phyloP scores from a whole-genome alignment of 2,888 invertebrate species.

The Synergus laeviventris region DNA sequence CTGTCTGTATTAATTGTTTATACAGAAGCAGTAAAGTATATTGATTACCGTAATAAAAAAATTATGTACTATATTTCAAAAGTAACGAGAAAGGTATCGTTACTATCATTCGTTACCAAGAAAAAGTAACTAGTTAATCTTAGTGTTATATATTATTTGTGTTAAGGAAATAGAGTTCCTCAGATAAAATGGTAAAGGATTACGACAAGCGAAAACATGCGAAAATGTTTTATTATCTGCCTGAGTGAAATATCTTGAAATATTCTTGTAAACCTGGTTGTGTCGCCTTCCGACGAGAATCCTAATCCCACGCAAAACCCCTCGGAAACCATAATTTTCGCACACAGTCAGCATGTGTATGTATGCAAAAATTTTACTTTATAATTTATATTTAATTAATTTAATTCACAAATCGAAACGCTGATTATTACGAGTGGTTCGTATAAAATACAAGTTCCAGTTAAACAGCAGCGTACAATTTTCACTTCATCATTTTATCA shows the following conservation, averaged over 20 bases:
- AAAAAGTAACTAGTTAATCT: no score
- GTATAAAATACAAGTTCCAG: not conserved
- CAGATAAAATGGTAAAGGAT: not conserved
- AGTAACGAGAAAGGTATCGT: no score
- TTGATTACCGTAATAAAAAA: no score
- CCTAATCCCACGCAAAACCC: slow-evolving; percentile 36
- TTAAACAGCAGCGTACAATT: not conserved
- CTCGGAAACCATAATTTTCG: slow-evolving; percentile 35
- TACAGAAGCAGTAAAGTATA: no score
- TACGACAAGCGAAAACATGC: not conserved
- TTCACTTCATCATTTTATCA: not conserved
- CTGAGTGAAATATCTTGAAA: slow-evolving; percentile 31
- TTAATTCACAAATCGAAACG: no score
- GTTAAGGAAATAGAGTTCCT: not conserved
- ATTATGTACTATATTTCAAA: no score
- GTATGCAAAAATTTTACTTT: slow-evolving; percentile 9
- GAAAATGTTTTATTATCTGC: slow-evolving; percentile 1
- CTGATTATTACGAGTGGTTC: slow-evolving; percentile 11
- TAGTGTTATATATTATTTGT: not conserved
- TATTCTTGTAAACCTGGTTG: slow-evolving; percentile 16
- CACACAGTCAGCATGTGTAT: slow-evolving; percentile 14
- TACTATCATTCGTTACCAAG: no score
- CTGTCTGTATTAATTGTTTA: no score
- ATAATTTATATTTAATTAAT: no score
- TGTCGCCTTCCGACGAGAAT: slow-evolving; percentile 37